Evolutionary conservation across 2,797 vertebrate genomes (phyloP), one percentile per base, ranked within the genome.

Genomic region (Taeniopygia guttata): DNA sequence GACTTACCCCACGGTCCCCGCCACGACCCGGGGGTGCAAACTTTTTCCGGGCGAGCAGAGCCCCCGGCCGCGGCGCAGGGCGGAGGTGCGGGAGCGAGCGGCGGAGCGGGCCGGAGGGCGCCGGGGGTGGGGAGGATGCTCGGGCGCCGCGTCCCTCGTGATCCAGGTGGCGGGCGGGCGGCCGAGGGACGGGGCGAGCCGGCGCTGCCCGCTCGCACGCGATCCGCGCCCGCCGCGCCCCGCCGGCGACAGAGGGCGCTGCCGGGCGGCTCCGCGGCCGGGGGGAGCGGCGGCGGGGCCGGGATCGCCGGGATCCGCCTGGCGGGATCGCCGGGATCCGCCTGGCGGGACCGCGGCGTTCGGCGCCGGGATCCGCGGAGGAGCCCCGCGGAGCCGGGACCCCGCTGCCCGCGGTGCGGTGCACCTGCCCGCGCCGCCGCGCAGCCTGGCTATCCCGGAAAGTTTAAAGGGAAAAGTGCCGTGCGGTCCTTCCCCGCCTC

Each of bases 131-230:
- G 77, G 70, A 94, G 89, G 94, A 94, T 95, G 94, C 94, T 95
- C 75, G 83, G 89, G 82, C 63, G 74, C 85, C 85, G 89, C 89
- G 85, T 77, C 89, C 94, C 94, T 91, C 78, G 94, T 91, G 94
- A 93, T 95, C 84, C 94, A 95, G 94, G 94, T 95, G 94, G 88
- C 94, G 94, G 88, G 81, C 88, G 67, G 94, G 80, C 62, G 91
- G 91, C 70, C 84, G 93, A 82, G 91, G 62, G 84, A 88, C 91
- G 70, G 87, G 77, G 90, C 80, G 75, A 84, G 87, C 83, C 87
- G 60, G 29, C 52, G 74, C 78, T 34, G 49, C 52, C 60, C 63
- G 90, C 82, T 94, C 93, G 93, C 93, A 94, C 90, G 93, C 90
- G 90, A 94, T 89, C 80, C 66, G 69, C 42, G 51, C 68, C 68